Conservation (phyloP, 2,113 vertebrate genomes). For the Orycteropus afer region DNA sequence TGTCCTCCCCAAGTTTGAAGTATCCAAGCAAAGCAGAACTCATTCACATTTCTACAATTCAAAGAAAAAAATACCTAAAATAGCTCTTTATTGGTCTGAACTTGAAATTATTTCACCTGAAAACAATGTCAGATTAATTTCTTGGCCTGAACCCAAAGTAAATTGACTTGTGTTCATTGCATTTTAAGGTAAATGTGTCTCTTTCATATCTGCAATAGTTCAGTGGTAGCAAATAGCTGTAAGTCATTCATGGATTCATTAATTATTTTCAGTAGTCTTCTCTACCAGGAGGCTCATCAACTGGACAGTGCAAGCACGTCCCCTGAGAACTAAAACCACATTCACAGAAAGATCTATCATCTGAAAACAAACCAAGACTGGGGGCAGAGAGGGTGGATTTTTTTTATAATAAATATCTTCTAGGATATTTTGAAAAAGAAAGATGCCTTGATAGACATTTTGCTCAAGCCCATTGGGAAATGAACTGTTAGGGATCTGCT, state of each 20-base stretch:
- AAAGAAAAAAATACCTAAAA: conserved; percentile 47
- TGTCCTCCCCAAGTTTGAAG: background rate
- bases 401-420: background rate
- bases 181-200: conserved; percentile 35
- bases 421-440: background rate
- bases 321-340: background rate
- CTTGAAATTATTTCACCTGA: conserved; percentile 23
- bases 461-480: background rate
- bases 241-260: background rate
- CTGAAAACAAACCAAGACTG: background rate
- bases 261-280: conserved; percentile 10
- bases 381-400: background rate
- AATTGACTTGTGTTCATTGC: conserved; percentile 26
- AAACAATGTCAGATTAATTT: conserved; percentile 57
- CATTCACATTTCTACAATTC: background rate
- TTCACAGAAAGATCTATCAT: background rate
- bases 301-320: background rate
- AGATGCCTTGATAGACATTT: background rate
- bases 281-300: background rate
- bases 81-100: conserved; percentile 32
- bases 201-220: background rate
- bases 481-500: background rate
- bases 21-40: background rate
- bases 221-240: background rate
- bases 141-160: conserved; percentile 60